Conservation (phyloP, 53 echinoderm and acorn worm species). For the Holothuria leucospilota region DNA sequence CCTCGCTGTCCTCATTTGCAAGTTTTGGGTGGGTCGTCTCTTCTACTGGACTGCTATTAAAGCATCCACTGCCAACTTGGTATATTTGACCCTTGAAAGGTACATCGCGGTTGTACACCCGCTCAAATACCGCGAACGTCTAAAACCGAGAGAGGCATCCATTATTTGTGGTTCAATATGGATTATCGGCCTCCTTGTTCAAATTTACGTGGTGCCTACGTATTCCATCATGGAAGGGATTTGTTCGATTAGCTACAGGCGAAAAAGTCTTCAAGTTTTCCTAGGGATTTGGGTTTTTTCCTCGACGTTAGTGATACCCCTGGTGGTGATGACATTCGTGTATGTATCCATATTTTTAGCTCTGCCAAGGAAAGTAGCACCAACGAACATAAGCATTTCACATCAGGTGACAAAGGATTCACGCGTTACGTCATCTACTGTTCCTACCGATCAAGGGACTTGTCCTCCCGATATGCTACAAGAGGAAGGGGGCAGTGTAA, state of each 20-base stretch:
- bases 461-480: conserved; percentile 1
- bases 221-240: conserved; percentile 9
- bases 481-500: neutral
- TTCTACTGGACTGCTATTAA: conserved; percentile 53
- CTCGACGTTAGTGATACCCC: conserved; percentile 32
- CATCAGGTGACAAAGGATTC: neutral
- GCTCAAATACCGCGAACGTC: conserved; percentile 43
- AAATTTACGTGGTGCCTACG: conserved; percentile 6
- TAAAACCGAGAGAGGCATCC: neutral
- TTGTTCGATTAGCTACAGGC: conserved; percentile 1
- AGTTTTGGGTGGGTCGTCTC: conserved; percentile 43
- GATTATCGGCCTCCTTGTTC: conserved; percentile 23
- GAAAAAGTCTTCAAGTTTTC: neutral
- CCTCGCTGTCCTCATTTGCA: conserved; percentile 17
- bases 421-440: neutral
- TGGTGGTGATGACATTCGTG: conserved; percentile 34
- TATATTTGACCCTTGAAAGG: conserved; percentile 52
- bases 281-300: conserved; percentile 26
- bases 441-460: neutral
- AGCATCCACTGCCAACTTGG: conserved; percentile 56
- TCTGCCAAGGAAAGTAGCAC: conserved; percentile 27
- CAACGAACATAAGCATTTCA: neutral
- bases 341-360: conserved; percentile 41
- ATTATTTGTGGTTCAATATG: conserved; percentile 23
- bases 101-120: conserved; percentile 58